phyloP scores from a whole-genome alignment of 2,797 vertebrate genomes.

The Xerus rutilus region DNA sequence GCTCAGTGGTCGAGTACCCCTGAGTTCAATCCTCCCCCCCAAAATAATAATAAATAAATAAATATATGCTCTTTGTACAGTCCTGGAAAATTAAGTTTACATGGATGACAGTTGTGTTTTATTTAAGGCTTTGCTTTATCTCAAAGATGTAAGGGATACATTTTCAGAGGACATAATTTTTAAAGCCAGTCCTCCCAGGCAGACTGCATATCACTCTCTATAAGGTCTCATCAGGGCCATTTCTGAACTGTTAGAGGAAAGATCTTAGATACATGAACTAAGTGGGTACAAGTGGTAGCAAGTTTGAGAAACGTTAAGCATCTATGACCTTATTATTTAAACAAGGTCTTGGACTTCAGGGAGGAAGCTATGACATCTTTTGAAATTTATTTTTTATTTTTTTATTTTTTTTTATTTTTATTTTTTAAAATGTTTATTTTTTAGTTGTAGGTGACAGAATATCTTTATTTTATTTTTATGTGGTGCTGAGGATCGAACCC shows the following conservation, averaged over 20 bases:
- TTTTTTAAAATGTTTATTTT: too few relatives aligned
- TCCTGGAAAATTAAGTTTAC: conserved; percentile 25
- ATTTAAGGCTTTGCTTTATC: conserved; percentile 37
- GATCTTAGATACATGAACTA: neutral
- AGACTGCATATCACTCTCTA: neutral
- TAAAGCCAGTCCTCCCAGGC: neutral
- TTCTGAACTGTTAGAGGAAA: neutral
- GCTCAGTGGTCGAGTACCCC: too few relatives aligned
- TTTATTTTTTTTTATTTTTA: too few relatives aligned
- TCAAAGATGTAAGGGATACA: neutral
- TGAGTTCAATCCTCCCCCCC: too few relatives aligned
- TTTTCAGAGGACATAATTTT: conserved; percentile 27
- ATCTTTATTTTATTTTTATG: too few relatives aligned
- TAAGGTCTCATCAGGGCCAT: neutral
- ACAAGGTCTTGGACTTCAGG: neutral
- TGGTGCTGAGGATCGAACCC: too few relatives aligned
- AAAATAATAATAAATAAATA: neutral
- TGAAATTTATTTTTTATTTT: too few relatives aligned
- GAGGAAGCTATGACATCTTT: neutral
- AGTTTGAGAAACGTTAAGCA: neutral
- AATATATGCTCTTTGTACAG: neutral
- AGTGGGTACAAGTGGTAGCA: neutral
- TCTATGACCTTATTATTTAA: neutral
- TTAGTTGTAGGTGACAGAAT: too few relatives aligned
- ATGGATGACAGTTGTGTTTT: neutral